Conservation (phyloP, 2,113 vertebrate genomes). For the Cygnus buccinator region DNA sequence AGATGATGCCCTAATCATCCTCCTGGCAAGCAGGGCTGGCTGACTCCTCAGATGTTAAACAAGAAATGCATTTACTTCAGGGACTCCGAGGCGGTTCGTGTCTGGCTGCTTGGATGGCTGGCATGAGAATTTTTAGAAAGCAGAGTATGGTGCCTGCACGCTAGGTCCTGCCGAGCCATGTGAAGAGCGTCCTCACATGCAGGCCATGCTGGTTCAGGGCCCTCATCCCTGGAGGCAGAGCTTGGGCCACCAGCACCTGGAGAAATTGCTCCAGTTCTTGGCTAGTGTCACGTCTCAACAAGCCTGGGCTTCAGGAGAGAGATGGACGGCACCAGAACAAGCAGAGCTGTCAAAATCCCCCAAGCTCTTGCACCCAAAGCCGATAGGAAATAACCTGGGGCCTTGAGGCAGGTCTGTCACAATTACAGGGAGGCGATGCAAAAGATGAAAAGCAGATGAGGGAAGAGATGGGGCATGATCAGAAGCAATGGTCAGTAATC, state of each 20-base stretch:
- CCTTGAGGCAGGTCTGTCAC: neutral
- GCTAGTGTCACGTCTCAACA: neutral
- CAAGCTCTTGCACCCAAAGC: neutral
- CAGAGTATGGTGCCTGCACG: neutral
- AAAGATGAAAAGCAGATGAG: conserved; percentile 26
- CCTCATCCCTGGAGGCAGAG: neutral
- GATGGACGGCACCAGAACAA: neutral
- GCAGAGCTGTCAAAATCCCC: neutral
- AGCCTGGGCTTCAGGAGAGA: neutral
- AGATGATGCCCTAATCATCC: neutral
- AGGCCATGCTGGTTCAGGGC: neutral
- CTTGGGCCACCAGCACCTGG: rapidly evolving
- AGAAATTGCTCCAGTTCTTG: neutral
- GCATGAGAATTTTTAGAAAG: neutral
- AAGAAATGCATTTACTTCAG: neutral
- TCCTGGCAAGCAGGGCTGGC: neutral
- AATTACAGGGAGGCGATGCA: neutral
- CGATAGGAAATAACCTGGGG: neutral
- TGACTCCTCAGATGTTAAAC: neutral
- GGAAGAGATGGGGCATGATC: neutral
- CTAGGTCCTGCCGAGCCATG: neutral
- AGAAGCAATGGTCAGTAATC: conserved; percentile 7
- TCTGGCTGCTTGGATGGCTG: neutral
- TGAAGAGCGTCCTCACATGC: neutral
- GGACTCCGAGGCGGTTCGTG: neutral